Conservation (phyloP, 2,113 vertebrate genomes). For the Anas platyrhynchos region DNA sequence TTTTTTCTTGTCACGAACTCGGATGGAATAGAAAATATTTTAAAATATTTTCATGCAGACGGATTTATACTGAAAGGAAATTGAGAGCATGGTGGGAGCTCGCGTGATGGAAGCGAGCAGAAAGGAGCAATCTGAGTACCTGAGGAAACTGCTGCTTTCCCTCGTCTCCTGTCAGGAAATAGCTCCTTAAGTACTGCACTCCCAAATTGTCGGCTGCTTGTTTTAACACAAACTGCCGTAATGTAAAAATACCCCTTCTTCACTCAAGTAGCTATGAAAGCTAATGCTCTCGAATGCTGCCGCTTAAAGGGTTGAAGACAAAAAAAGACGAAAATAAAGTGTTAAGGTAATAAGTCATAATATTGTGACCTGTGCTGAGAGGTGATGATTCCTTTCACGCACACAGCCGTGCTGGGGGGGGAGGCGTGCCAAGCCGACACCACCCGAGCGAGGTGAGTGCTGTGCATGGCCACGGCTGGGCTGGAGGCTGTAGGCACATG, state of each 20-base stretch:
- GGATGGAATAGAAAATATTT: background rate
- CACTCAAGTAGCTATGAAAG: background rate
- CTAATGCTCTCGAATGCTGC: background rate
- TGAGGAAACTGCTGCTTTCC: background rate
- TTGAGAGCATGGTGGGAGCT: background rate
- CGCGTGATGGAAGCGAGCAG: background rate
- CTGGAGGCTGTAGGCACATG: fast-evolving
- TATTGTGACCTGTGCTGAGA: background rate
- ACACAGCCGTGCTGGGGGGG: background rate
- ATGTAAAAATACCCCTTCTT: constrained; percentile 25
- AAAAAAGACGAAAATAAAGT: fast-evolving
- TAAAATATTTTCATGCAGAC: background rate
- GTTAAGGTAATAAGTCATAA: constrained; percentile 1
- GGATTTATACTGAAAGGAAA: background rate
- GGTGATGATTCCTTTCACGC: fast-evolving
- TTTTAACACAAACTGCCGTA: constrained; percentile 22
- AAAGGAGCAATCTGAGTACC: constrained; percentile 9
- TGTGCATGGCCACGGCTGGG: too few species aligned
- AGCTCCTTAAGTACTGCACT: constrained; percentile 31
- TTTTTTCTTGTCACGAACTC: background rate
- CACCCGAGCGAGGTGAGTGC: background rate
- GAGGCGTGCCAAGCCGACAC: background rate
- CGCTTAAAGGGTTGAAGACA: background rate
- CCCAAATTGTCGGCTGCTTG: constrained; percentile 27
- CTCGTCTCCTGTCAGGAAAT: constrained; percentile 32